Conservation (phyloP, 2,888 invertebrate genomes). For the Cataglyphis cursor region DNA sequence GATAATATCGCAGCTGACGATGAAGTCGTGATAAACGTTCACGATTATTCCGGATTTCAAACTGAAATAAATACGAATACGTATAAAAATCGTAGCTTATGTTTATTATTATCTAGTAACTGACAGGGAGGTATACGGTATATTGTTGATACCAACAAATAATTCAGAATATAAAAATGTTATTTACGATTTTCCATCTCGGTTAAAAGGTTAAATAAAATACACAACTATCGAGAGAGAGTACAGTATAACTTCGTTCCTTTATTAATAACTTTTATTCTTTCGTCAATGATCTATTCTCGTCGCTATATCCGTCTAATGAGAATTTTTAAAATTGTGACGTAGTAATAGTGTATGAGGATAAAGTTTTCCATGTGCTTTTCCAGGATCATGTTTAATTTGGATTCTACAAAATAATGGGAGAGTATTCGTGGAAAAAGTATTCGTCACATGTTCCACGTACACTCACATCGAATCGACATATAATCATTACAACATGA, state of each 20-base stretch:
- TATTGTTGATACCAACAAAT: background rate
- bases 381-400: constrained; percentile 39
- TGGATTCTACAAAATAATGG: constrained; percentile 54
- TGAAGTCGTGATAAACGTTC: constrained; percentile 38
- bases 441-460: constrained; percentile 55
- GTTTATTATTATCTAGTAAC: constrained; percentile 20
- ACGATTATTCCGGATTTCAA: constrained; percentile 37
- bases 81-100: background rate
- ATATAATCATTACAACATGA: constrained; percentile 54
- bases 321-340: constrained; percentile 73
- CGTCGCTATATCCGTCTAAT: constrained; percentile 66
- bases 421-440: constrained; percentile 58
- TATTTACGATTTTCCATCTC: background rate
- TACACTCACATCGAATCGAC: constrained; percentile 63
- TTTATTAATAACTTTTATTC: constrained; percentile 72
- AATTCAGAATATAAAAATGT: constrained; percentile 33
- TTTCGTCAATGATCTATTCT: constrained; percentile 60
- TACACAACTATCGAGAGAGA: constrained; percentile 11
- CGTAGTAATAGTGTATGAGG: constrained; percentile 67
- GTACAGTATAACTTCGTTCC: constrained; percentile 57
- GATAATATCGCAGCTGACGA: background rate
- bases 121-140: background rate
- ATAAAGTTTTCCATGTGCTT: constrained; percentile 60
- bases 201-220: constrained; percentile 29
- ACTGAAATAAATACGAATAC: constrained; percentile 43